Conservation (phyloP, 2,797 vertebrate species). For the Helostoma temminkii region DNA sequence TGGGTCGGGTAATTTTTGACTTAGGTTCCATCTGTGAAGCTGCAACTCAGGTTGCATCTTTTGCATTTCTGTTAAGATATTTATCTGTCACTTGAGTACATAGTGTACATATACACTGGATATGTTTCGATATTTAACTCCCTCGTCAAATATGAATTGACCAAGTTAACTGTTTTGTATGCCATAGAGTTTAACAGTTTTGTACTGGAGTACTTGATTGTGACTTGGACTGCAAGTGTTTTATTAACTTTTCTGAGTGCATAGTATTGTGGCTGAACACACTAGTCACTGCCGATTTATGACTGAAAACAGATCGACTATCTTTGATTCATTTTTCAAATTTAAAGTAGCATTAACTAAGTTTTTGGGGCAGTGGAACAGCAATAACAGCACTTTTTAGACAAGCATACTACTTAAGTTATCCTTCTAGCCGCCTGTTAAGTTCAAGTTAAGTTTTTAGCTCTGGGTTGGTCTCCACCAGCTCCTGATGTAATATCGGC, state of each 20-base stretch:
- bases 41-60: not conserved
- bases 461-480: not conserved
- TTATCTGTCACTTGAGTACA: not conserved
- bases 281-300: not conserved
- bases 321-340: no score
- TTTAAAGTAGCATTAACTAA: no score
- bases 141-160: not conserved
- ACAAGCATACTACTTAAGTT: no score
- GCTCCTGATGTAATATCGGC: not conserved
- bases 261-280: not conserved
- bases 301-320: not conserved
- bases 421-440: no score
- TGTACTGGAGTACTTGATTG: constrained; percentile 3
- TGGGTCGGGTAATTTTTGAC: not conserved
- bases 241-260: not conserved
- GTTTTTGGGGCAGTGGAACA: no score
- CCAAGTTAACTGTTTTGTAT: not conserved
- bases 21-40: not conserved
- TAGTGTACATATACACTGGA: no score
- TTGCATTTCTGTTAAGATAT: not conserved
- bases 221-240: not conserved
- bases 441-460: no score
- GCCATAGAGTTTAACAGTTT: not conserved
- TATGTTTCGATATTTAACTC: not conserved
- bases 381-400: no score